A percentile compares a stretch with the other conserved stretches of the same genome.
These are phyloP conservation scores for Musca vetustissima DNA, from an alignment of 1,140 invertebrate genomes.

Conservation along the genomic window DNA sequence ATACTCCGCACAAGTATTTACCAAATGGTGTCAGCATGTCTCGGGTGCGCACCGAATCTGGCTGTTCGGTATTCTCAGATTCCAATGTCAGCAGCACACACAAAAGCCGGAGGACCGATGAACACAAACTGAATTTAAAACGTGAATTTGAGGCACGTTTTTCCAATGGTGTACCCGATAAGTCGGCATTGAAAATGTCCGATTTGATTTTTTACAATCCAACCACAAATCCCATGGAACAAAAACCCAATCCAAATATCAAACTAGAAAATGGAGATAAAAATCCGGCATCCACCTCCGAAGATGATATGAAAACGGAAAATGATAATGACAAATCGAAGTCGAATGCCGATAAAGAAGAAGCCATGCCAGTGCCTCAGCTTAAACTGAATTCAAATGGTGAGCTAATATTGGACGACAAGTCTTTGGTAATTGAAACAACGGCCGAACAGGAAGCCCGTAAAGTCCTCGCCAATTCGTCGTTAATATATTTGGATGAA, in stretches of 20 bases:
- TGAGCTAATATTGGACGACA: constrained; percentile 82
- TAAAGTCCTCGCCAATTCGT: constrained; percentile 65
- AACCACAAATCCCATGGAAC: constrained; percentile 66
- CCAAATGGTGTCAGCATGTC: constrained; percentile 41
- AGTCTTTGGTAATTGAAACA: constrained; percentile 80
- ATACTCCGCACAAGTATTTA: constrained; percentile 36
- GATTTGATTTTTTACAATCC: constrained; percentile 92
- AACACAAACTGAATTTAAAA: constrained; percentile 49
- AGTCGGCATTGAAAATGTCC: constrained; percentile 78
- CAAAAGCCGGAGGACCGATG: constrained; percentile 41
- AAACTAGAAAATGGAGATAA: constrained; percentile 11
- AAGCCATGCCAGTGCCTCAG: constrained; percentile 71
- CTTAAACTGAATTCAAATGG: constrained; percentile 88
- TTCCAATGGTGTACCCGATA: constrained; percentile 63
- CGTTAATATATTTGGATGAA: constrained; percentile 67
- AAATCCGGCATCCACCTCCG: no score
- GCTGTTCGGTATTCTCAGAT: constrained; percentile 52
- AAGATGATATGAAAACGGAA: constrained; percentile 23
- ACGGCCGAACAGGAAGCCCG: constrained; percentile 66
- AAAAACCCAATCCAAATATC: constrained; percentile 32
- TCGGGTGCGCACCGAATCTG: constrained; percentile 56
- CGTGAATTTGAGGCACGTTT: constrained; percentile 63
- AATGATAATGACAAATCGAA: constrained; percentile 22
- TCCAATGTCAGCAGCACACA: constrained; percentile 21
- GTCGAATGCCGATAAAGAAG: neutral